Evolutionary conservation across 2,797 vertebrate species (phyloP), one percentile per base, ranked within the genome.

Genomic region (Tangara arthus): DNA sequence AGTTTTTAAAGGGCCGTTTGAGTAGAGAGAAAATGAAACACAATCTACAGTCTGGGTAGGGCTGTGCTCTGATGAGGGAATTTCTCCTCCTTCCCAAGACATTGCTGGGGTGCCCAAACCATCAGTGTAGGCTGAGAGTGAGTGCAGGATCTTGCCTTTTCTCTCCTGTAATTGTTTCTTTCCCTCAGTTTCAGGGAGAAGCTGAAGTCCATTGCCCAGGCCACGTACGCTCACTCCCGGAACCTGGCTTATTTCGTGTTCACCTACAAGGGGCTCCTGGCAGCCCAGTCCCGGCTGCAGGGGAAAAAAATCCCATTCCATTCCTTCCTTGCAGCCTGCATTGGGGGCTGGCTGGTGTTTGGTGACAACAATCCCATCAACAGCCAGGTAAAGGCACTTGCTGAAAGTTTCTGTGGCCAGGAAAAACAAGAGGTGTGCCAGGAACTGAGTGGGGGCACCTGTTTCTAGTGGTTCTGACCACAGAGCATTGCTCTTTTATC

Each of bases 201-300:
- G 94, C 93, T 99, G 87, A 97, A 79, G 89, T 98, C 98, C 65
- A 99, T 99, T 89, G 94, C 98, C 53, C 98, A 98, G 94, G 99
- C 99, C 59, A 99, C 99, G 0, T 99, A 99, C 90, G 98, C 97
- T 4, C 99, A 99, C 86, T 99, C 99, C 56, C 96, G 98, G 95
- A 99, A 99, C 95, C 95, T 99, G 97, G 99, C 99, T 0, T 98
- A 65, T 95, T 99, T 99, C 55, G 99, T 99, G 88, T 99, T 99
- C 90, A 98, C 98, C 13, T 99, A 99, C 97, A 99, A 99, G 96
- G 98, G 98, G 13, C 97, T 99, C 49, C 98, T 98, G 73, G 97
- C 97, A 2, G 56, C 98, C 34, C 99, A 99, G 97, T 96, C 98
- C 88, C 97, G 20, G 32, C 59, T 98, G n/a, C 99, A 99, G 91